These are phyloP conservation scores for Priapulus caudatus DNA, from an alignment of 2,888 invertebrate species.

Conservation along the genomic window DNA sequence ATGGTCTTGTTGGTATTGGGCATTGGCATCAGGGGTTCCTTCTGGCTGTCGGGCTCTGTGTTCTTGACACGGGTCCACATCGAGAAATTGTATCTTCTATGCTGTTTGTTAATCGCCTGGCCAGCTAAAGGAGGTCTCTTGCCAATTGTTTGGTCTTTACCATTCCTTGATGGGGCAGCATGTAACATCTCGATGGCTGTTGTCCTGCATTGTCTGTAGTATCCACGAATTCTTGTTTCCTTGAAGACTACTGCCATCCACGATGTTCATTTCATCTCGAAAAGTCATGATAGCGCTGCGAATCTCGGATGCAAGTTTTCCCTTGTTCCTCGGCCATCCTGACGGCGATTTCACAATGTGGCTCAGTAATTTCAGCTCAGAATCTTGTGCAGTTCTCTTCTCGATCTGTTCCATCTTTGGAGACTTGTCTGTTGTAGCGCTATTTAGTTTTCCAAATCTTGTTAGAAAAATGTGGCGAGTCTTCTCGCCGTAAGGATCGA, in stretches of 20 bases:
- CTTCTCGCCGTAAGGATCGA: background rate
- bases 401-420: background rate
- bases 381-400: background rate
- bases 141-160: constrained; percentile 12
- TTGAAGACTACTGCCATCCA: constrained; percentile 12
- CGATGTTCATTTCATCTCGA: constrained; percentile 2
- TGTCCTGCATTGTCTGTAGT: background rate
- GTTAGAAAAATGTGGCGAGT: background rate
- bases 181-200: constrained; percentile 11
- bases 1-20: constrained; percentile 7
- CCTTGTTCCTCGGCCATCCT: constrained; percentile 8
- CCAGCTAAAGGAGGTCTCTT: constrained; percentile 10
- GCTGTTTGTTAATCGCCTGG: constrained; percentile 10
- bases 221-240: constrained; percentile 8
- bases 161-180: constrained; percentile 11
- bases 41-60: constrained; percentile 7
- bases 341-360: constrained; percentile 7
- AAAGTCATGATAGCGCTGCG: constrained; percentile 6
- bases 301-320: background rate
- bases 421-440: background rate
- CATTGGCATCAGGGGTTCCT: constrained; percentile 6
- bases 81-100: constrained; percentile 9
- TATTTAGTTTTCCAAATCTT: background rate
- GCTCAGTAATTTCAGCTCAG: background rate
- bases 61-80: background rate